Percentiles rank a stretch among this genome's conserved stretches.
Conservation (phyloP, 2,113 vertebrate species). For the Nothoprocta pentlandii region DNA sequence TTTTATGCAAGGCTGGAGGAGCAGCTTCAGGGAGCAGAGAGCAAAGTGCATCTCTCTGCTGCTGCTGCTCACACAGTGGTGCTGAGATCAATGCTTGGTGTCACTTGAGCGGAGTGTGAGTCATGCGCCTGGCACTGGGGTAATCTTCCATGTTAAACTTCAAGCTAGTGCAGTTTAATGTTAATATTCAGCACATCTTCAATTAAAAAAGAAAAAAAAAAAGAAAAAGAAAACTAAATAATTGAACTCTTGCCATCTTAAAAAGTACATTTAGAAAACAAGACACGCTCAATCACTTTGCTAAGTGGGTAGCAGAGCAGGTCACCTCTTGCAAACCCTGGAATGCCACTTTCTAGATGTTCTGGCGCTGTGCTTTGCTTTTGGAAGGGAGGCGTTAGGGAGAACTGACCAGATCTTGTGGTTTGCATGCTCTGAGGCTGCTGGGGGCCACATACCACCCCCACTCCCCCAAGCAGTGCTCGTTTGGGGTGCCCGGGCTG, state of each 20-base stretch:
- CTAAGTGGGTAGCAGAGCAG: not conserved
- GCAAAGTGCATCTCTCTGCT: not conserved
- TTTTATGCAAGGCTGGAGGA: not conserved
- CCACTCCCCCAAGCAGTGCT: not conserved
- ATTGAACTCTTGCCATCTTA: not conserved
- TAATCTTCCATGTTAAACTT: not conserved
- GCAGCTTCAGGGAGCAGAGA: not conserved
- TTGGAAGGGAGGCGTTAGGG: not conserved
- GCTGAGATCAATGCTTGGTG: fast-evolving
- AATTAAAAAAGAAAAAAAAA: no score
- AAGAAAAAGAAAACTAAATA: no score
- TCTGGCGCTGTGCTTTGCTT: not conserved
- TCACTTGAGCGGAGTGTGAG: not conserved
- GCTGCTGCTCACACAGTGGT: fast-evolving
- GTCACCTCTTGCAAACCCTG: not conserved
- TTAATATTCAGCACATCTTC: not conserved
- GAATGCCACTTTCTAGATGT: not conserved
- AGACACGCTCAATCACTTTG: not conserved
- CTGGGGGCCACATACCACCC: not conserved
- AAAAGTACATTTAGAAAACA: not conserved
- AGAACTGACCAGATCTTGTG: not conserved
- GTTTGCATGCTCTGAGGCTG: not conserved
- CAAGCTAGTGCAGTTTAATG: not conserved
- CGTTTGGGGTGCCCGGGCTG: not conserved
- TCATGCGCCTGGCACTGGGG: fast-evolving